Evolutionary conservation across 2,888 invertebrate species (phyloP).

Genomic region (Tipula unca): DNA sequence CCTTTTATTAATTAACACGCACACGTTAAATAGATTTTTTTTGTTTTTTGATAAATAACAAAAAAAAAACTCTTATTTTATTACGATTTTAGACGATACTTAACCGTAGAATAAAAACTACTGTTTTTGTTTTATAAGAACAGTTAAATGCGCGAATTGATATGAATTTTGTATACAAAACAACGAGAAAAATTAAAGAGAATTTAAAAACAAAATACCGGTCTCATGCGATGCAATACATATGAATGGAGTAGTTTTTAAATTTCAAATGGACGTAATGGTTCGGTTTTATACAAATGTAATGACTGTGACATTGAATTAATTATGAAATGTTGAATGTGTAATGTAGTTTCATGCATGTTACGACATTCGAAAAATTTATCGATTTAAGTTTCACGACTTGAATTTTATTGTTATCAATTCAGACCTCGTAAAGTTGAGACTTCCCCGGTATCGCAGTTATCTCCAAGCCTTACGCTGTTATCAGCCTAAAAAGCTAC

Average conservation of each 20-base stretch:
- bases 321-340: neutral
- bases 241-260: neutral
- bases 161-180: neutral
- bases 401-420: no score
- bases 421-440: no score
- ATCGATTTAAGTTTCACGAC: no score
- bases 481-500: no score
- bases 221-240: neutral
- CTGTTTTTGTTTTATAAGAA: neutral
- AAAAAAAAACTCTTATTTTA: neutral
- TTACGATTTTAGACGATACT: neutral
- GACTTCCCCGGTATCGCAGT: no score
- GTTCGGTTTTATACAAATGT: neutral
- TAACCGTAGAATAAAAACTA: neutral
- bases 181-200: neutral
- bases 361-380: no score
- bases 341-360: no score
- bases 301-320: neutral
- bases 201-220: neutral
- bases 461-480: no score
- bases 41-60: neutral
- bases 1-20: neutral
- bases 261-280: neutral
- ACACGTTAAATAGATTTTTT: neutral
- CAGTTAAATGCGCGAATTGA: neutral